These are phyloP conservation scores for Patagioenas fasciata DNA, from an alignment of 2,113 vertebrate genomes.

Conservation along the genomic window DNA sequence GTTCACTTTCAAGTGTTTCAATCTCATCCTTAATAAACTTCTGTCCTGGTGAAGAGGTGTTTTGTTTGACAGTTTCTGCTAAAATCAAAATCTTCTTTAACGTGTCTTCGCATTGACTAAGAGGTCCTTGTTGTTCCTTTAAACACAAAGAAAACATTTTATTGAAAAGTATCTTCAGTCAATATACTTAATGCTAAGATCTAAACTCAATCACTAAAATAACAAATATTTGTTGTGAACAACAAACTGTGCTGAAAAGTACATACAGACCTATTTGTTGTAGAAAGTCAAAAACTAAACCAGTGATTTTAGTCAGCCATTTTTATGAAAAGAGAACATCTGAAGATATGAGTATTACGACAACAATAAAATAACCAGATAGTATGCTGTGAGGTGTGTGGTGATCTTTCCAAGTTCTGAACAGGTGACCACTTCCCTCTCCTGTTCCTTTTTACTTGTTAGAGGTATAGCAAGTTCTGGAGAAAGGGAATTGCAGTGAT, in stretches of 20 bases:
- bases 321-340: not conserved
- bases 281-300: not conserved
- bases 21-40: conserved; percentile 71
- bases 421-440: not conserved
- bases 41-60: conserved; percentile 67
- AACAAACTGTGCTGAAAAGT: conserved; percentile 8
- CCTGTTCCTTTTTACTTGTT: not conserved
- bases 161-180: not conserved
- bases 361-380: not conserved
- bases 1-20: conserved; percentile 67
- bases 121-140: conserved; percentile 70
- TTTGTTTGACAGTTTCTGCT: conserved; percentile 70
- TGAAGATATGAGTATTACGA: not conserved
- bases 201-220: not conserved
- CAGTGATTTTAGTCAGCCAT: not conserved
- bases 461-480: not conserved
- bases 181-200: not conserved
- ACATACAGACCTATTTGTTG: not conserved
- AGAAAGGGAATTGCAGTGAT: not conserved
- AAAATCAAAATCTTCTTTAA: conserved; percentile 64
- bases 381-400: not conserved
- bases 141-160: conserved; percentile 35
- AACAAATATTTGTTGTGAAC: not conserved
- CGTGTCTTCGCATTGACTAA: conserved; percentile 23
- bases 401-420: not conserved